Conservation (phyloP, 2,113 vertebrate species). For the Muscicapa adusta region DNA sequence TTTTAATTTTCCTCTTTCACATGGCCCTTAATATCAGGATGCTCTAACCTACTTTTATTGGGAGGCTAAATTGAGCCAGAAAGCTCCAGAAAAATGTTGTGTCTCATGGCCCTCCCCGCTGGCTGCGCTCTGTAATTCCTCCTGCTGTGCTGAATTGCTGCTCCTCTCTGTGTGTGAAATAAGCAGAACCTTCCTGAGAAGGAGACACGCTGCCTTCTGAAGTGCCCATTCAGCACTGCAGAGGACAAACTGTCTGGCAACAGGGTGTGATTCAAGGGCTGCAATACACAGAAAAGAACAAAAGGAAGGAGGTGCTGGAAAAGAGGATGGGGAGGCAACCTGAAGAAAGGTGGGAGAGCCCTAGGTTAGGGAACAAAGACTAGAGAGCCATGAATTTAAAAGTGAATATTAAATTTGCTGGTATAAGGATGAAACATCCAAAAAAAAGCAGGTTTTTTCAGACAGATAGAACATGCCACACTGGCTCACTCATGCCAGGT, state of each 20-base stretch:
- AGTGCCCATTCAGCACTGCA: not conserved
- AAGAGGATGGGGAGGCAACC: not conserved
- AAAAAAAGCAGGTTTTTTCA: not conserved
- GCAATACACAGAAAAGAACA: not conserved
- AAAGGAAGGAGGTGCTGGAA: not conserved
- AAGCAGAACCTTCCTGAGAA: not conserved
- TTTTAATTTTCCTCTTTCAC: not conserved
- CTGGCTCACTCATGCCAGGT: not conserved
- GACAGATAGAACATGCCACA: not conserved
- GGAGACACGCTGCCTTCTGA: not conserved
- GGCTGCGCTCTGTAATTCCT: constrained; percentile 31
- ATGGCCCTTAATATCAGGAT: not conserved
- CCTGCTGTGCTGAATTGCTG: constrained; percentile 7
- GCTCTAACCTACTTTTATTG: constrained; percentile 23
- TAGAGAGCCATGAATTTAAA: not conserved
- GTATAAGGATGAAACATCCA: not conserved
- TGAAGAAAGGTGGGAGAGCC: not conserved
- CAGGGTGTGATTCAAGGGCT: not conserved
- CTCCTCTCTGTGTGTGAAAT: constrained; percentile 1
- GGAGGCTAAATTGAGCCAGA: constrained; percentile 59
- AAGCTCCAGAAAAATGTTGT: constrained; percentile 26
- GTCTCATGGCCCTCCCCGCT: constrained; percentile 19
- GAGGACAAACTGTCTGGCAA: constrained; percentile 42
- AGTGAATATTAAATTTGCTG: not conserved
- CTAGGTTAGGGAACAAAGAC: not conserved